Conservation (phyloP, 2,888 invertebrate genomes). For the Drosophila colorata region DNA sequence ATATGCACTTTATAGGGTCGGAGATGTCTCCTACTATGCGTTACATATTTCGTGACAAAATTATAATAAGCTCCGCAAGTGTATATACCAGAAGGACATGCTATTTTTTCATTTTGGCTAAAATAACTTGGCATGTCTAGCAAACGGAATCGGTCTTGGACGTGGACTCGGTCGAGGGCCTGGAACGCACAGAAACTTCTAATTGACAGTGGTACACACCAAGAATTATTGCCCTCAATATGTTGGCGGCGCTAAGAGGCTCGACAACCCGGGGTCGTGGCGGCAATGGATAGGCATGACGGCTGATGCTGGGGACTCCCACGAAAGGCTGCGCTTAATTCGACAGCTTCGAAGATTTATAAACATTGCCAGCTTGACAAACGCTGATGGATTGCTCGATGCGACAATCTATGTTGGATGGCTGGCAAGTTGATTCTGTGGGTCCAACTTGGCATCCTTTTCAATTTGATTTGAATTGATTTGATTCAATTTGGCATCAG, state of each 20-base stretch:
- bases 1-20: not conserved
- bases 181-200: conserved; percentile 34
- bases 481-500: conserved; percentile 11
- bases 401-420: conserved; percentile 16
- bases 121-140: conserved; percentile 35
- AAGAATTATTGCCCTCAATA: conserved; percentile 64
- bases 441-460: conserved; percentile 7
- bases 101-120: conserved; percentile 37
- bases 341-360: conserved; percentile 51
- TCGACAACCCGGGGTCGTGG: conserved; percentile 1
- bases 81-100: conserved; percentile 1
- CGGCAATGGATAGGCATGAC: not conserved
- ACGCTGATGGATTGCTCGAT: conserved; percentile 44
- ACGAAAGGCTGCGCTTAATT: conserved; percentile 37
- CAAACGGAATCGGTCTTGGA: conserved; percentile 7
- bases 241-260: conserved; percentile 23
- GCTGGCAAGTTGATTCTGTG: not conserved
- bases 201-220: conserved; percentile 63
- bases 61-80: too few species aligned
- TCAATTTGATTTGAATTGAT: conserved; percentile 17
- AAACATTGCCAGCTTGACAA: conserved; percentile 40
- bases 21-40: not conserved
- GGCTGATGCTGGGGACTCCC: not conserved
- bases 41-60: too few species aligned
- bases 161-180: conserved; percentile 3